These are phyloP conservation scores for Psix sp. DNA, from an alignment of 1,140 invertebrate genomes.

Conservation along the genomic window DNA sequence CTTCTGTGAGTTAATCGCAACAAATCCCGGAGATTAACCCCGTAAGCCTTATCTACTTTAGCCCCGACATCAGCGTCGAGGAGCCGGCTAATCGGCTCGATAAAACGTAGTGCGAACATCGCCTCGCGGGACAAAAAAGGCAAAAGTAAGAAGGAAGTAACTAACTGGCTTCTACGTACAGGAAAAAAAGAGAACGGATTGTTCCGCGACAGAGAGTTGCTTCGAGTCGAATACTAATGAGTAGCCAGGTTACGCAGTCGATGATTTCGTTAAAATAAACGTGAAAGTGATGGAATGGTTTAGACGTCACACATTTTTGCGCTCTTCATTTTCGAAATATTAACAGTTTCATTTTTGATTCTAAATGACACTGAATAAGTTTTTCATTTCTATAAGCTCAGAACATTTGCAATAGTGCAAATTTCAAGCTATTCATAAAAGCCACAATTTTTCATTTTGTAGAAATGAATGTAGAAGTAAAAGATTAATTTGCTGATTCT, in stretches of 20 bases:
- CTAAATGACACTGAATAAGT: too few relatives aligned
- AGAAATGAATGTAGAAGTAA: too few relatives aligned
- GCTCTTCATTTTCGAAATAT: background rate
- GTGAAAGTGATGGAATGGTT: too few relatives aligned
- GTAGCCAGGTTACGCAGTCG: too few relatives aligned
- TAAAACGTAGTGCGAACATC: slow-evolving; percentile 22
- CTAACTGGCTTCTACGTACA: slow-evolving; percentile 17
- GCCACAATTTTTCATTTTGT: too few relatives aligned
- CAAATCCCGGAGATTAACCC: slow-evolving; percentile 44
- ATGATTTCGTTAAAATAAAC: too few relatives aligned
- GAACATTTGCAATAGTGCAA: too few relatives aligned
- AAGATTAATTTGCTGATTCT: too few relatives aligned
- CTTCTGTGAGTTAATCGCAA: slow-evolving; percentile 24
- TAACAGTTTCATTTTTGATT: too few relatives aligned
- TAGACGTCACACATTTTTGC: background rate
- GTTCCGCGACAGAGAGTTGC: background rate
- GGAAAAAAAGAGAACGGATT: slow-evolving; percentile 17
- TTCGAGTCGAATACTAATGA: slow-evolving; percentile 28
- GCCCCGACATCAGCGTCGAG: slow-evolving; percentile 13
- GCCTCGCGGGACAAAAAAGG: slow-evolving; percentile 9
- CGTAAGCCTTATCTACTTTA: slow-evolving; percentile 35
- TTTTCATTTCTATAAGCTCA: too few relatives aligned
- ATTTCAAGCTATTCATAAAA: too few relatives aligned
- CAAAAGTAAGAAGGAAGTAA: slow-evolving; percentile 18
- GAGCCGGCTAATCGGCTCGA: slow-evolving; percentile 22